A percentile compares a stretch with the other conserved stretches of the same genome.
Conservation (phyloP, 1,140 invertebrate species). For the Delia radicum region DNA sequence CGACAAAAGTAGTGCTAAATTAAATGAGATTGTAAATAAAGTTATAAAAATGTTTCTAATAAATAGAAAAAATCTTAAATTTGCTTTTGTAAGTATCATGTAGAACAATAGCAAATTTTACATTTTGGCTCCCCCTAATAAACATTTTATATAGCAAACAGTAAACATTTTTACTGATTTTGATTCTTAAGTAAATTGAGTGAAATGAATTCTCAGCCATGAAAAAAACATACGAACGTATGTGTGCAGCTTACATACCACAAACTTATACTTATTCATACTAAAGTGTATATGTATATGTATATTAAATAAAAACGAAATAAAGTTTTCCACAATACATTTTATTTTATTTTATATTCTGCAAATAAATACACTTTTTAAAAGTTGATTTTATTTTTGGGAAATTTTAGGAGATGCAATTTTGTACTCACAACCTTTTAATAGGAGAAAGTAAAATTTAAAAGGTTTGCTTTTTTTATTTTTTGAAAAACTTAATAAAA, state of each 20-base stretch:
- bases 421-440: background rate
- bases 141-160: background rate
- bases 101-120: too few species aligned
- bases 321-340: background rate
- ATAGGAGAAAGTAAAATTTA: background rate
- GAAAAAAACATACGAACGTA: background rate
- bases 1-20: too few species aligned
- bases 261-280: too few species aligned
- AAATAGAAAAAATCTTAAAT: too few species aligned
- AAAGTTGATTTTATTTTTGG: background rate
- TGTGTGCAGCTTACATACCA: background rate
- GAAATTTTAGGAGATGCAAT: background rate
- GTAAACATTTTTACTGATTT: constrained; percentile 1
- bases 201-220: constrained; percentile 20
- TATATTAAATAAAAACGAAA: background rate
- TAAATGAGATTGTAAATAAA: too few species aligned
- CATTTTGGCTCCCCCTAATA: too few species aligned
- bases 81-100: background rate
- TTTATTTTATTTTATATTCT: background rate
- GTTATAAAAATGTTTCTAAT: too few species aligned
- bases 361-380: too few species aligned
- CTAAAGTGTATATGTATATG: too few species aligned
- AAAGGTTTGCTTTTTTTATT: too few species aligned
- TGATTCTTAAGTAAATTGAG: constrained; percentile 19
- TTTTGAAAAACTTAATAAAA: too few species aligned